Base-by-base conservation (phyloP, 2,113 vertebrate genomes). In the Corvus cornix region DNA sequence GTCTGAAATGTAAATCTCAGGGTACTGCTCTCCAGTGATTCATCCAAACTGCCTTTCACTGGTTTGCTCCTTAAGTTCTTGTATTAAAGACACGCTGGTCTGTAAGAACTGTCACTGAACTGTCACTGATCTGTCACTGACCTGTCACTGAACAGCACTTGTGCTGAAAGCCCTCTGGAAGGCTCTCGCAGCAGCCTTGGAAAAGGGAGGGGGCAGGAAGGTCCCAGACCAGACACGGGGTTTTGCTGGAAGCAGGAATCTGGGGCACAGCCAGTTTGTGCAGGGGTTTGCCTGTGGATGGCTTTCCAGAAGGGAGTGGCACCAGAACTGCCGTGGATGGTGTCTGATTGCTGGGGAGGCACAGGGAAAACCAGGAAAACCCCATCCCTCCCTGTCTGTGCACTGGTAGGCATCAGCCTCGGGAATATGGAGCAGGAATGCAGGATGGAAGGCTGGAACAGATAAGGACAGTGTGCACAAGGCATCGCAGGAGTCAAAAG, bases 1-100 rank as follows among this genome's bases (percentile, higher is more conserved):
- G 51, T 76, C 84, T 95, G 68, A 84, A 93, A 93, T 39, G 35
- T 58, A 39, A 85, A 53, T 69, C 81, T 87, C 81, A 16, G 63
- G 26, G 49, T 51, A 41, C 84, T 51, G 55, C 28, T 81, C 73
- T 91, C 55, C 72, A 87, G 59, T 68, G 64, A 49, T 39, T 73
- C 58, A 67, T 44, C 69, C 66, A 39, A 92, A 66, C 58, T 56
- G 84, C 14, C 46, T 62, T 44, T 76, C 41, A 13, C 75, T n/a
- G 53, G 2, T 89, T 66, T 83, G 62, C 58, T 49, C 51, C 78
- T 53, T 20, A 12, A 62, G 24, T 35, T 63, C 73, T 48, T 26
- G 7, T 6, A 4, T 27, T 59, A 30, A 68, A 41, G 86, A 14
- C 28, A 30, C 21, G 23, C 31, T 59, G 21, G 33, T 48, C 19